Percentiles rank a stretch among this genome's conserved stretches.
Conservation (phyloP, 2,888 invertebrate species). For the Tubulanus polymorphus region DNA sequence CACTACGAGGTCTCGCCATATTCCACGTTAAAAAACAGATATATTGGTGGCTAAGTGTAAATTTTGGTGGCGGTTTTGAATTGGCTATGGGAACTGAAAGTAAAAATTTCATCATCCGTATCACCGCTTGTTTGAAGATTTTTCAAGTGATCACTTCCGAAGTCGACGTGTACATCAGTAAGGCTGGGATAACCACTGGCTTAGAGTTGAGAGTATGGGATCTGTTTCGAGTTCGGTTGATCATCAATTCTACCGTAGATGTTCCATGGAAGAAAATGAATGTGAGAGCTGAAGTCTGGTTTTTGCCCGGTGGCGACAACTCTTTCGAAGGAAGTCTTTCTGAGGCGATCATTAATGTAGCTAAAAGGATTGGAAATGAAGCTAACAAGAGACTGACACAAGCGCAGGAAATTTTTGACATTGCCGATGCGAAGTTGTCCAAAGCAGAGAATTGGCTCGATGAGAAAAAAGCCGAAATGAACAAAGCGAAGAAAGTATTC, state of each 20-base stretch:
- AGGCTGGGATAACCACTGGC: conserved; percentile 12
- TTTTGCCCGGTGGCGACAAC: conserved; percentile 11
- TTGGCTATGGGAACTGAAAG: too few relatives aligned
- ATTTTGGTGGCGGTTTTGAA: conserved; percentile 7
- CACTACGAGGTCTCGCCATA: conserved; percentile 10
- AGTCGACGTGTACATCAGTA: conserved; percentile 17
- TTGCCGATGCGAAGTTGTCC: conserved; percentile 14
- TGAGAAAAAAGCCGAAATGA: conserved; percentile 14
- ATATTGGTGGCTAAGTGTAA: too few relatives aligned
- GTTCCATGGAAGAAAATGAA: conserved; percentile 15
- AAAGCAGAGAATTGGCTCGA: conserved; percentile 18
- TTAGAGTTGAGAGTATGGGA: conserved; percentile 21
- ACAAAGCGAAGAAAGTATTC: conserved; percentile 15
- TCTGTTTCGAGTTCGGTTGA: conserved; percentile 14
- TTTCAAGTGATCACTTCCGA: conserved; percentile 6
- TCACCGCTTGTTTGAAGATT: too few relatives aligned
- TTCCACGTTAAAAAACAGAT: neutral
- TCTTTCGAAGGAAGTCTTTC: conserved; percentile 20
- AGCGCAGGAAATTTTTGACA: conserved; percentile 14
- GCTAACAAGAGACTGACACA: conserved; percentile 15
- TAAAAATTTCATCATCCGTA: too few relatives aligned
- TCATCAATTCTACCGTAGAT: conserved; percentile 12
- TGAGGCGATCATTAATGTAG: conserved; percentile 13
- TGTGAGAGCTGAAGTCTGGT: conserved; percentile 13
- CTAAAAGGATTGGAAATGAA: conserved; percentile 9